These are phyloP conservation scores for Arenaria interpres DNA, from an alignment of 2,113 vertebrate species.

Conservation along the genomic window DNA sequence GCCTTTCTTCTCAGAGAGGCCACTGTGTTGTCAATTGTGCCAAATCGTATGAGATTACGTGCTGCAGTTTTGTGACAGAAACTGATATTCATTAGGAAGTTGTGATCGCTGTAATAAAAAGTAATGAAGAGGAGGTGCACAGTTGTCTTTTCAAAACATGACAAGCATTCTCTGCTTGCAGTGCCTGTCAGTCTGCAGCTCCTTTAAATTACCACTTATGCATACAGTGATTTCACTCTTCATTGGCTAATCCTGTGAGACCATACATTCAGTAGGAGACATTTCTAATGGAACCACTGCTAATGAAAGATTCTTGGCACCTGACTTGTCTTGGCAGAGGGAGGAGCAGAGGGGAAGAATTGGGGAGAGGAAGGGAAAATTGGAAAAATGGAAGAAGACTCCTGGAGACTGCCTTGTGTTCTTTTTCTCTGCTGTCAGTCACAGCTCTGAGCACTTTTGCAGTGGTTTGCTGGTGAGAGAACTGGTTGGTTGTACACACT, in stretches of 20 bases:
- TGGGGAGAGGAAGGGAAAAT: not conserved
- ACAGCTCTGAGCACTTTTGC: not conserved
- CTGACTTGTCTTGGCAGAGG: not conserved
- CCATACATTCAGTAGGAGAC: not conserved
- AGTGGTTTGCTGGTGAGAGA: not conserved
- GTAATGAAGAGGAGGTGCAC: conserved; percentile 47
- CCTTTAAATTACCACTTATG: conserved; percentile 22
- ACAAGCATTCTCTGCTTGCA: conserved; percentile 37
- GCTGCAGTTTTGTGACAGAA: conserved; percentile 55
- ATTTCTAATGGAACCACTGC: not conserved
- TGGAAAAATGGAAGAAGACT: not conserved
- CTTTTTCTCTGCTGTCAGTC: not conserved
- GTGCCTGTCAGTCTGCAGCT: conserved; percentile 24
- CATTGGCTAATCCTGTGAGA: not conserved
- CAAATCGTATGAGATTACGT: conserved; percentile 42
- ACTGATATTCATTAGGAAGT: conserved; percentile 60
- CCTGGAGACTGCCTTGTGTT: accelerated
- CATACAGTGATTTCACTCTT: not conserved
- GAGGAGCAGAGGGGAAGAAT: not conserved
- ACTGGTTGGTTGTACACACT: not conserved
- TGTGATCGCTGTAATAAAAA: conserved; percentile 61
- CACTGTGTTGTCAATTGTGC: conserved; percentile 17
- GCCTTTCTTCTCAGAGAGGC: conserved; percentile 19
- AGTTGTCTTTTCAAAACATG: conserved; percentile 42
- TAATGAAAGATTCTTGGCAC: not conserved